A percentile compares a stretch with the other conserved stretches of the same genome.
Evolutionary conservation across 1,140 invertebrate species (phyloP).

Genomic region (Pararge aegeria): DNA sequence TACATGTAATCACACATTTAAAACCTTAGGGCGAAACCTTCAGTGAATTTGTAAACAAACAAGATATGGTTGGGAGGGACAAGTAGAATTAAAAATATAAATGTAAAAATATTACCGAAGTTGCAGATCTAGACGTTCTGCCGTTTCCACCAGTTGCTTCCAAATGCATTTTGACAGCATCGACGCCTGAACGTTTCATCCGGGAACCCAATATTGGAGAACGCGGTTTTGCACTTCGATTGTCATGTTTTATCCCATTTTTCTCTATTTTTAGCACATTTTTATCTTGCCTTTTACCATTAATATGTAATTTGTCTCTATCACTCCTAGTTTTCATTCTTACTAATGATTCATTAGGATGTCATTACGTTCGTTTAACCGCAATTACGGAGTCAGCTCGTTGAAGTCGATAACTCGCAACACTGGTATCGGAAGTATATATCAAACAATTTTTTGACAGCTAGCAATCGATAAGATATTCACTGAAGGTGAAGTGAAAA

Average conservation of each 20-base stretch:
- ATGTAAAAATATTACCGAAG: slow-evolving; percentile 46
- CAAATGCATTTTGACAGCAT: slow-evolving; percentile 69
- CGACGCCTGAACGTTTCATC: slow-evolving; percentile 60
- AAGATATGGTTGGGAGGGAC: too few species aligned
- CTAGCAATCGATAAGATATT: slow-evolving; percentile 63
- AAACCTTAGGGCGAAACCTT: too few species aligned
- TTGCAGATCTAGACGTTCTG: slow-evolving; percentile 65
- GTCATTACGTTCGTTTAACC: background rate
- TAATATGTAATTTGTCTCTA: slow-evolving; percentile 38
- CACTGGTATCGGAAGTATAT: slow-evolving; percentile 19
- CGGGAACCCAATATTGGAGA: slow-evolving; percentile 27
- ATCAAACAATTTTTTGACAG: slow-evolving; percentile 27
- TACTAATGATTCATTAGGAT: background rate
- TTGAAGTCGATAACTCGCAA: slow-evolving; percentile 10
- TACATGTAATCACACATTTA: too few species aligned
- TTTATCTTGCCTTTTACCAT: slow-evolving; percentile 36
- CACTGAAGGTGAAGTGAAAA: slow-evolving; percentile 52
- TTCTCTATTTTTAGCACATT: slow-evolving; percentile 43
- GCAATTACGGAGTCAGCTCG: slow-evolving; percentile 6
- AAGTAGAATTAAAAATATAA: background rate
- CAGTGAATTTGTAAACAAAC: too few species aligned
- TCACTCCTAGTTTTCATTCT: slow-evolving; percentile 63
- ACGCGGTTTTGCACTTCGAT: slow-evolving; percentile 24
- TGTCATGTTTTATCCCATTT: slow-evolving; percentile 42
- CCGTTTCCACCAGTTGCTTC: slow-evolving; percentile 58